Evolutionary conservation across 2,797 vertebrate species (phyloP).

Genomic region (Botia almorhae): DNA sequence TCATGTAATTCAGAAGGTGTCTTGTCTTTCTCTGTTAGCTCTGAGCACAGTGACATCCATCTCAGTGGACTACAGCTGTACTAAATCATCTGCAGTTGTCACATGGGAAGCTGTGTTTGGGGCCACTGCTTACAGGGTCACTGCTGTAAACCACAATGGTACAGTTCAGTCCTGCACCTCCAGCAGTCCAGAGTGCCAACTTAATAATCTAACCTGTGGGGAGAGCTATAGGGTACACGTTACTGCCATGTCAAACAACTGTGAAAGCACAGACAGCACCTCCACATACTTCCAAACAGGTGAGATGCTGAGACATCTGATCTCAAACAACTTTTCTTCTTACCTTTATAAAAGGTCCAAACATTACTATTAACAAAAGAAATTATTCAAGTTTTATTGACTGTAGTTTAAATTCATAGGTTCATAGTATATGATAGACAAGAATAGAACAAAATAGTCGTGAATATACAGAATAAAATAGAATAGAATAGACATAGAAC

Average conservation of each 20-base stretch:
- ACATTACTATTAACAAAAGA: background rate
- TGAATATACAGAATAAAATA: too few relatives aligned
- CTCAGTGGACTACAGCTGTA: conserved; percentile 71
- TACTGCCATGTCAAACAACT: conserved; percentile 68
- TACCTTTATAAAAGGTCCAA: background rate
- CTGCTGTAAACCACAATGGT: conserved; percentile 56
- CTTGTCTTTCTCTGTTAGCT: conserved; percentile 61
- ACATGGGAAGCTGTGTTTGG: conserved; percentile 70
- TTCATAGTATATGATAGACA: too few relatives aligned
- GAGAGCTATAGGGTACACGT: conserved; percentile 69
- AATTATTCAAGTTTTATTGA: background rate
- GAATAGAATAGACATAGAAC: too few relatives aligned
- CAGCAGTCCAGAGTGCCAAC: conserved; percentile 61
- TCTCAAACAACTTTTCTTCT: background rate
- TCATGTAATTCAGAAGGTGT: too few relatives aligned
- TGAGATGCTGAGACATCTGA: conserved; percentile 48
- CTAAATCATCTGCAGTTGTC: conserved; percentile 56
- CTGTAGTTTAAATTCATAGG: background rate
- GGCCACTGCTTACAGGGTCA: conserved; percentile 71
- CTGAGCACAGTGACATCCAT: conserved; percentile 69
- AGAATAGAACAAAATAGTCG: too few relatives aligned
- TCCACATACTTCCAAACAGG: conserved; percentile 62
- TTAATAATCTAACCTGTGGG: conserved; percentile 69
- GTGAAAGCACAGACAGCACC: conserved; percentile 66
- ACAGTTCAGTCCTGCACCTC: conserved; percentile 65